phyloP scores from a whole-genome alignment of 2,888 invertebrate species.

The Volucella inanis region DNA sequence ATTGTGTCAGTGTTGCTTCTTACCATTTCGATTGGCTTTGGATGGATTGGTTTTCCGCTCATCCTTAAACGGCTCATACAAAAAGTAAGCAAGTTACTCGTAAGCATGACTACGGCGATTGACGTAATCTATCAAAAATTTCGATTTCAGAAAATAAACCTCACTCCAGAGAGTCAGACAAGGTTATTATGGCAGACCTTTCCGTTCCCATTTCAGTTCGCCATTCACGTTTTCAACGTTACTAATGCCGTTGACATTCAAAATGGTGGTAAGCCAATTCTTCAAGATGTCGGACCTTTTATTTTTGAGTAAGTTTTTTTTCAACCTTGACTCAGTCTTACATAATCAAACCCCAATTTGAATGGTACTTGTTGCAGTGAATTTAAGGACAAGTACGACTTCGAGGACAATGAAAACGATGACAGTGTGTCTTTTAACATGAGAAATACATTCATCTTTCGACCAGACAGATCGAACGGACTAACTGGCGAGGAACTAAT shows the following conservation, averaged over 20 bases:
- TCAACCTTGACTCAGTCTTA: background rate
- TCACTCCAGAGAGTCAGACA: constrained; percentile 88
- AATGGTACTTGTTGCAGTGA: constrained; percentile 84
- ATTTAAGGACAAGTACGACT: constrained; percentile 90
- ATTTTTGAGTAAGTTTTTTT: constrained; percentile 88
- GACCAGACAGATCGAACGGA: constrained; percentile 85
- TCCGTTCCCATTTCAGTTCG: constrained; percentile 89
- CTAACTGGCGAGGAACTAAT: constrained; percentile 89
- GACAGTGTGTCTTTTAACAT: constrained; percentile 89
- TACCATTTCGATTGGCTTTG: constrained; percentile 49
- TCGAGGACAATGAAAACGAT: constrained; percentile 87
- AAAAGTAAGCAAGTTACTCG: constrained; percentile 50
- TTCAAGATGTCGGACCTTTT: constrained; percentile 91
- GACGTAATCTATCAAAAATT: background rate
- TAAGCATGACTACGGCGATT: no score
- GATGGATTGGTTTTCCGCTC: constrained; percentile 63
- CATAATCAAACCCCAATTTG: background rate
- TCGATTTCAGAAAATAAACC: constrained; percentile 76
- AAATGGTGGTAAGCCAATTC: constrained; percentile 87
- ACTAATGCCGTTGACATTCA: constrained; percentile 89
- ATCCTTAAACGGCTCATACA: constrained; percentile 55
- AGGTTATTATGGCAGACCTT: constrained; percentile 90
- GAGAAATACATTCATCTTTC: constrained; percentile 87
- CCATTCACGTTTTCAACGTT: constrained; percentile 90
- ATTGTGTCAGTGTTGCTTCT: constrained; percentile 35